Evolutionary conservation across 2,113 vertebrate species (phyloP).

Genomic region (Tragulus kanchil): DNA sequence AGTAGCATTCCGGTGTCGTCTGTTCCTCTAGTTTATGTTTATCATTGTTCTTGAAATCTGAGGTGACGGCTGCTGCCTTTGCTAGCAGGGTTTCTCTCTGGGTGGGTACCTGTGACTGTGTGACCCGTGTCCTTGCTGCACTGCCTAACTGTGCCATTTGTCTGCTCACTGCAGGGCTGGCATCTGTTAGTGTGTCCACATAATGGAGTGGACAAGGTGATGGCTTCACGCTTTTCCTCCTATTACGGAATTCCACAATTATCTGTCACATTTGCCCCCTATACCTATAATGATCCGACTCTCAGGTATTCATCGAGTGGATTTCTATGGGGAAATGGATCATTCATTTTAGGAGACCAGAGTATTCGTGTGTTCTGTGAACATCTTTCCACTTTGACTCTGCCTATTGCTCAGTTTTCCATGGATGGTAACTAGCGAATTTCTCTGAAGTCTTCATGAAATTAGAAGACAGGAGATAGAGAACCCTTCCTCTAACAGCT

Average conservation of each 20-base stretch:
- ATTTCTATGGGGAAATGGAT: conserved; percentile 14
- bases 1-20: background rate
- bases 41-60: background rate
- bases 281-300: background rate
- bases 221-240: background rate
- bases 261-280: background rate
- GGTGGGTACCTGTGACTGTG: background rate
- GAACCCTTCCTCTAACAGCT: background rate
- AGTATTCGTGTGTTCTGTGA: background rate
- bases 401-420: background rate
- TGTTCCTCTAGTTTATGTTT: background rate
- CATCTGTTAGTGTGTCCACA: background rate
- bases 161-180: background rate
- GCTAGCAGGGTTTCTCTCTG: background rate
- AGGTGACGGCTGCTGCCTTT: background rate
- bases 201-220: background rate
- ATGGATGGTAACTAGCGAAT: background rate
- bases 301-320: background rate
- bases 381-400: background rate
- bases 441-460: background rate
- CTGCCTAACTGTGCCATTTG: background rate
- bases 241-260: background rate
- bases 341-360: background rate
- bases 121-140: background rate
- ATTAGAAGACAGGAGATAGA: background rate